Percentiles rank a stretch among this genome's conserved stretches.
These are phyloP conservation scores for Panthera tigris DNA, from an alignment of 2,113 vertebrate genomes.

Conservation along the genomic window DNA sequence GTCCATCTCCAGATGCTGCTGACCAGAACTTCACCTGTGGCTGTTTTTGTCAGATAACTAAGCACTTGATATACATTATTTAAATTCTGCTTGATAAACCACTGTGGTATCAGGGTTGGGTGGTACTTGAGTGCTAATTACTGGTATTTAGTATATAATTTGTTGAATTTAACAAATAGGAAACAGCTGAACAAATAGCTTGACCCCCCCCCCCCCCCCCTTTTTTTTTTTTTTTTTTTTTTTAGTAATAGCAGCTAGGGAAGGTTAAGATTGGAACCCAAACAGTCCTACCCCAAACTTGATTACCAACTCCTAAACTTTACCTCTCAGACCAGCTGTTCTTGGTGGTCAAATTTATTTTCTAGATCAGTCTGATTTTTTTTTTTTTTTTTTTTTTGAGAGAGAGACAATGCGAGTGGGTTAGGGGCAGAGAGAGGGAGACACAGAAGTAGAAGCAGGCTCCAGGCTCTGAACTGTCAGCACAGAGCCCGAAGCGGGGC, in stretches of 20 bases:
- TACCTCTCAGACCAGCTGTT: neutral
- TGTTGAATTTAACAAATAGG: neutral
- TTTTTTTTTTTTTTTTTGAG: no score
- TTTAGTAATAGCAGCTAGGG: neutral
- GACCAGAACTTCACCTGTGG: neutral
- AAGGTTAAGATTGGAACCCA: neutral
- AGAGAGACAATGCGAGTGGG: no score
- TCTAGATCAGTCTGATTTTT: neutral
- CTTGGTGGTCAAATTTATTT: neutral
- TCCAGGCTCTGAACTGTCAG: no score
- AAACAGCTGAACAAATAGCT: neutral
- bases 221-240: no score
- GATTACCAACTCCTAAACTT: neutral
- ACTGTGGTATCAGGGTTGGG: neutral
- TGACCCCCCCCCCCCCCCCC: no score
- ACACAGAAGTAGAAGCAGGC: no score
- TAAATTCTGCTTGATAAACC: neutral
- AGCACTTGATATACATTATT: neutral
- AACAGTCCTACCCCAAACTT: neutral
- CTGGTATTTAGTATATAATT: neutral
- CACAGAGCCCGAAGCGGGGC: no score
- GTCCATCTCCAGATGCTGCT: neutral
- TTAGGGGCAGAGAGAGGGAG: no score
- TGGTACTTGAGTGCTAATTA: neutral
- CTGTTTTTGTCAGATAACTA: neutral